Conservation (phyloP, 1,140 invertebrate genomes). For the Heliconius himera region DNA sequence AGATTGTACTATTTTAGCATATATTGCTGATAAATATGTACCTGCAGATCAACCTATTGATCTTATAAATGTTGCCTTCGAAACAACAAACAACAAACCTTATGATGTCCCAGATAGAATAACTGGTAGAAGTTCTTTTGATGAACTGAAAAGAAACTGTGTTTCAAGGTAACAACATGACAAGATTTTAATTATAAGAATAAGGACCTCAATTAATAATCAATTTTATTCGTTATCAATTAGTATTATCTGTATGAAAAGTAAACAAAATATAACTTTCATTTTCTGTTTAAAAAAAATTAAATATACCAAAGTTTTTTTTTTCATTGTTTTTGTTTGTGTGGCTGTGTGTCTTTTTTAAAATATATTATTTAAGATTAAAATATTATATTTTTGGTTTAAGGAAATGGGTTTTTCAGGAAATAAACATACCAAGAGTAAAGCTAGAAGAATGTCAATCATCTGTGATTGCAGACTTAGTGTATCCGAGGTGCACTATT, state of each 20-base stretch:
- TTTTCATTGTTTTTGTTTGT: background rate
- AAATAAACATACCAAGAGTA: conserved; percentile 88
- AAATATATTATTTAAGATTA: background rate
- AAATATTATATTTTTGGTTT: conserved; percentile 26
- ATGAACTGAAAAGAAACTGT: conserved; percentile 87
- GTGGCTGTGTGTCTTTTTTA: too few species aligned
- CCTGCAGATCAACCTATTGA: conserved; percentile 89
- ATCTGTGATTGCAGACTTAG: conserved; percentile 87
- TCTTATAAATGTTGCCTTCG: conserved; percentile 98
- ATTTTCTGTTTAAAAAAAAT: too few species aligned
- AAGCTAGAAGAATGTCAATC: conserved; percentile 84
- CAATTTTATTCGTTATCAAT: too few species aligned
- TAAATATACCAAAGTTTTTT: background rate
- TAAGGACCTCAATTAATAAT: too few species aligned
- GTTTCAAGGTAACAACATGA: conserved; percentile 28
- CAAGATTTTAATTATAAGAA: background rate
- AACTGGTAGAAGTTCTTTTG: conserved; percentile 88
- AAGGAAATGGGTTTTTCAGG: conserved; percentile 82
- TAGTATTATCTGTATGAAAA: too few species aligned
- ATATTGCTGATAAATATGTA: conserved; percentile 89
- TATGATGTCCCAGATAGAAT: conserved; percentile 91
- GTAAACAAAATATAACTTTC: too few species aligned
- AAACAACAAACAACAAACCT: conserved; percentile 77
- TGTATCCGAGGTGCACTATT: conserved; percentile 92
- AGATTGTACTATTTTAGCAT: conserved; percentile 94